Base-by-base conservation (phyloP, 2,888 invertebrate species). In the Ryuthela nishihirai region DNA sequence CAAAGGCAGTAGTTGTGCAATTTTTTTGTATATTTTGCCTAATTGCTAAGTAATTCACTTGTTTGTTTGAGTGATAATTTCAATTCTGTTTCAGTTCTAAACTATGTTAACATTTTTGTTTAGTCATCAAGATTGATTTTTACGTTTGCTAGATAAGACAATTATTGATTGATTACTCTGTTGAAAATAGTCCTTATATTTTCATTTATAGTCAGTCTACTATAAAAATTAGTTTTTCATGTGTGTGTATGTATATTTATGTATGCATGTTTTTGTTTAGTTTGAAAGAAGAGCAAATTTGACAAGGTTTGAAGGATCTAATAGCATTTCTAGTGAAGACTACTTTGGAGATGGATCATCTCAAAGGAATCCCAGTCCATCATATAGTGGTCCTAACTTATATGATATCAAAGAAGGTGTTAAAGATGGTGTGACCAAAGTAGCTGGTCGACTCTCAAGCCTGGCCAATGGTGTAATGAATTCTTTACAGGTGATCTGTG, bases 351-450 rank as follows among this genome's bases (percentile, higher is more conserved):
- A 80, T 66, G 53, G 43, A n/a, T 44, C n/a, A 23, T 24, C 54
- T 20, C 34, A 41, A 39, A 53, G 42, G 44, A 40, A 54, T 29
- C 18, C 45, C 45, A 59, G 54, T 41, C 54, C 68, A 26, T 64
- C 64, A 24, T 67, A 67, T 43, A 61, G 65, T 67, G 73, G 77
- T 7, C 80, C 82, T 0, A 97, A 99, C 75, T 81, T 99, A 61
- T 90, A 95, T 67, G 98, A 98, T 72, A 92, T 99, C 34, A 91
- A 89, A 73, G 99, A 99, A 77, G 93, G 94, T 65, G 94, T 99
- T 29, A 85, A 89, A 69, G 89, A 92, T 72, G 97, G 99, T 59
- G 97, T 99, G 52, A 92, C 92, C 66, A 91, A 90, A 78, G 97
- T 99, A 64, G 98, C 98, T 45, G 97, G 93, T n/a, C 88, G 88